These are phyloP conservation scores for Neodiprion fabricii DNA, from an alignment of 1,140 invertebrate species.

Conservation along the genomic window DNA sequence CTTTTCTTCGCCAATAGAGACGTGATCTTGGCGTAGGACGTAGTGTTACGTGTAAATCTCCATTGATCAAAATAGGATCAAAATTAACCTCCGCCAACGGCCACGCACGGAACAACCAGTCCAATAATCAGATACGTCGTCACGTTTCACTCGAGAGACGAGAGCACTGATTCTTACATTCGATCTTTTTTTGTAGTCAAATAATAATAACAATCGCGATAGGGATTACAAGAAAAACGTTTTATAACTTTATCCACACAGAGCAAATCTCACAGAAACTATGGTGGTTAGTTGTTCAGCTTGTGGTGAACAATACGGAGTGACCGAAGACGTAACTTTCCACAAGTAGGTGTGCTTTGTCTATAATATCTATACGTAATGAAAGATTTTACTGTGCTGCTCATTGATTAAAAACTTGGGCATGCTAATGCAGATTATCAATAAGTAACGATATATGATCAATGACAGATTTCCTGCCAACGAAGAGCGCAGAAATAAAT, in stretches of 20 bases:
- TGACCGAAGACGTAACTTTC: not conserved
- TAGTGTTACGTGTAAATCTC: no score
- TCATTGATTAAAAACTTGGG: not conserved
- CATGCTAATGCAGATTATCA: not conserved
- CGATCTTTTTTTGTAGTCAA: no score
- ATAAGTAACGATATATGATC: not conserved
- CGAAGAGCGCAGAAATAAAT: not conserved
- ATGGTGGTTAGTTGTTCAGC: constrained; percentile 2
- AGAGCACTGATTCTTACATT: no score
- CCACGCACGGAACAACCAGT: no score
- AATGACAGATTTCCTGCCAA: not conserved
- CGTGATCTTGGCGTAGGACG: no score
- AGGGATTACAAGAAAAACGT: not conserved
- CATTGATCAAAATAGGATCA: no score
- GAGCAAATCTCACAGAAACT: not conserved
- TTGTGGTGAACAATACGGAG: not conserved
- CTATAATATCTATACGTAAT: not conserved
- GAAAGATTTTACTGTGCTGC: not conserved
- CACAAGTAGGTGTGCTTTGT: not conserved
- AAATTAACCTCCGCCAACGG: no score
- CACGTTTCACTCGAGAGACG: no score
- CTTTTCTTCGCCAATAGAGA: no score
- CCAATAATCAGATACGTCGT: no score
- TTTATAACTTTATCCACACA: not conserved
- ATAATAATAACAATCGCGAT: no score